Evolutionary conservation across 2,113 vertebrate genomes (phyloP), one percentile per base, ranked within the genome.

Genomic region (Tor tambroides): DNA sequence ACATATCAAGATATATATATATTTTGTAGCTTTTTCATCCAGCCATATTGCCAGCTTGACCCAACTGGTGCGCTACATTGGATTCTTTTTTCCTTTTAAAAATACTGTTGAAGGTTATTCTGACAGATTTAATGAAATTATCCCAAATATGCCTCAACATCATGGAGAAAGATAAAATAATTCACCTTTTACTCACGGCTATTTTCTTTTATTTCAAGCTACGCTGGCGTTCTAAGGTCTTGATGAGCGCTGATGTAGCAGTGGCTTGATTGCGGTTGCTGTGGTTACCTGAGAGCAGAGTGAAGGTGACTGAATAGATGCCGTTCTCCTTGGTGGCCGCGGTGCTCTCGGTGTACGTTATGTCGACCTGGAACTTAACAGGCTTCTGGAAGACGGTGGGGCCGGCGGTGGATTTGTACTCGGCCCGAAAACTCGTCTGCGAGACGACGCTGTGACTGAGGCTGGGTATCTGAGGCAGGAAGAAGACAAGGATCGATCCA

Each of bases 331-430:
- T 99, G 84, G 97, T 97, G 0, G 97, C 96, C 21, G 96, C 96
- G 35, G 96, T 97, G 9, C 97, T 97, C 95, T 99, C 98, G 0
- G 97, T 98, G 95, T 99, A 99, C 59, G 97, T 99, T 95, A 99
- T 98, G 89, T 99, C 98, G 94, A 99, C 98, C 92, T 99, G 98
- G 93, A 99, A 99, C 94, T 97, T 98, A 87, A 99, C 98, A 1
- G 98, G 98, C 94, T 99, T 99, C 95, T 99, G 98, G 95, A 99
- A 99, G 93, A 99, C 98, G 11, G 98, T 98, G 0, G 98, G 98
- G 82, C 98, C 97, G 21, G 97, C 97, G 3, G 98, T 97, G 51
- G 98, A 98, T 92, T 99, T 99, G 90, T 99, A 98, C 92, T 99
- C 98, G 8, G 98, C 98, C 91, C 98, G 96, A 94, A 99, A 99